Conservation (phyloP, 1,140 invertebrate species). For the Anastrepha ludens region DNA sequence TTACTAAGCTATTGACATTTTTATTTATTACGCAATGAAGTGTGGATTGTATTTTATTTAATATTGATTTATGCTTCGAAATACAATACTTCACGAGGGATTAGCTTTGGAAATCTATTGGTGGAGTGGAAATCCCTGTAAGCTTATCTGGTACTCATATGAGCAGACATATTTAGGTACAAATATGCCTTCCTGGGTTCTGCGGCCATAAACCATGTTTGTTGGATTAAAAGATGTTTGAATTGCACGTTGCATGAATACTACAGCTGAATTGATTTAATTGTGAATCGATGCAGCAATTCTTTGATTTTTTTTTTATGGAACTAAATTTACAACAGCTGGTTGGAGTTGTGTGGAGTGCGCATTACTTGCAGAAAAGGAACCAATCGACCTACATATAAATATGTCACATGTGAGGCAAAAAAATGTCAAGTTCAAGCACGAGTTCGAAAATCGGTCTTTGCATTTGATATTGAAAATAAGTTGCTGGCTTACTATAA, state of each 20-base stretch:
- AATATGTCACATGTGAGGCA: no score
- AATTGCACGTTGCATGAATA: background rate
- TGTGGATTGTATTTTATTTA: background rate
- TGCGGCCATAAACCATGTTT: background rate
- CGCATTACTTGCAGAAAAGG: no score
- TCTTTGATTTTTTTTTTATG: background rate
- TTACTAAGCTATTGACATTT: background rate
- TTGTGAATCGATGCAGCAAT: background rate
- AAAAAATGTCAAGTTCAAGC: no score
- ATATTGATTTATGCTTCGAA: background rate
- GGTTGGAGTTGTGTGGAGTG: no score
- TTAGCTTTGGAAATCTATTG: background rate
- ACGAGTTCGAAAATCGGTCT: no score
- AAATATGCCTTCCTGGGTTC: background rate
- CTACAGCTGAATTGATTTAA: background rate
- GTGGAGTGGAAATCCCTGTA: background rate
- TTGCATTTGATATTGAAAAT: no score
- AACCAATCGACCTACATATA: no score
- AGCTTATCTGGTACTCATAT: background rate
- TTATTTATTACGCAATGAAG: conserved; percentile 1
- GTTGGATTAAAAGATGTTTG: background rate
- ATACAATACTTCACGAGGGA: background rate
- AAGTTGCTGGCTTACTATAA: no score
- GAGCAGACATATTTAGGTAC: background rate
- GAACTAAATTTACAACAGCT: background rate